phyloP scores from a whole-genome alignment of 2,888 invertebrate species.

The Luperina nickerlii region DNA sequence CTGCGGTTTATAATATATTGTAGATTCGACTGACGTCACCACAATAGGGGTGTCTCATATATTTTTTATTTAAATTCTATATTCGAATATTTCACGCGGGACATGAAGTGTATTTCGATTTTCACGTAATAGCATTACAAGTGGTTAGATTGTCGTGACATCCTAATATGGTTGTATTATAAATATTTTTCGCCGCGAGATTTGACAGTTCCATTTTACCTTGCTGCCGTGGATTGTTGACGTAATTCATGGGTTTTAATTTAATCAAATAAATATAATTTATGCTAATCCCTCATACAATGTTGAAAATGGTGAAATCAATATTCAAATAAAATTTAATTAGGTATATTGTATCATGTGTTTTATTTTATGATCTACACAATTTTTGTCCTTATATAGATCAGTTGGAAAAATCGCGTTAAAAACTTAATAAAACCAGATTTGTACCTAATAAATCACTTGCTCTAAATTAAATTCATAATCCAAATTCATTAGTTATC shows the following conservation, averaged over 20 bases:
- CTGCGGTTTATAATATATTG: conserved; percentile 84
- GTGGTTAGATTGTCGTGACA: conserved; percentile 76
- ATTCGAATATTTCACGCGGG: conserved; percentile 81
- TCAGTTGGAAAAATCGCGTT: conserved; percentile 41
- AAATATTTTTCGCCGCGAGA: conserved; percentile 59
- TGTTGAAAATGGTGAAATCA: conserved; percentile 36
- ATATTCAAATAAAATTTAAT: conserved; percentile 42
- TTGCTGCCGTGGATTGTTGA: conserved; percentile 55
- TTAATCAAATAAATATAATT: conserved; percentile 46
- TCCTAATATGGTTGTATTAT: conserved; percentile 76
- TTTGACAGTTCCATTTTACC: conserved; percentile 64
- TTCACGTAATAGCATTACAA: conserved; percentile 75
- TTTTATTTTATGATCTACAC: conserved; percentile 40
- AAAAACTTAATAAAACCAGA: conserved; percentile 23
- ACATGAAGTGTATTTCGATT: conserved; percentile 84
- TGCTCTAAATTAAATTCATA: conserved; percentile 57
- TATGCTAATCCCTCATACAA: conserved; percentile 35
- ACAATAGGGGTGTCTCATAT: conserved; percentile 86
- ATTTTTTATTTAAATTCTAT: conserved; percentile 85
- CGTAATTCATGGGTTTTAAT: conserved; percentile 58
- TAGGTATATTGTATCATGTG: conserved; percentile 31
- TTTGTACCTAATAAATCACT: conserved; percentile 57
- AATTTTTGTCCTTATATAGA: conserved; percentile 38
- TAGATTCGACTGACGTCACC: conserved; percentile 86
- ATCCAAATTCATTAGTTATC: conserved; percentile 61